Conservation (phyloP, 1,140 invertebrate genomes). For the Macrocentrus cingulum region DNA sequence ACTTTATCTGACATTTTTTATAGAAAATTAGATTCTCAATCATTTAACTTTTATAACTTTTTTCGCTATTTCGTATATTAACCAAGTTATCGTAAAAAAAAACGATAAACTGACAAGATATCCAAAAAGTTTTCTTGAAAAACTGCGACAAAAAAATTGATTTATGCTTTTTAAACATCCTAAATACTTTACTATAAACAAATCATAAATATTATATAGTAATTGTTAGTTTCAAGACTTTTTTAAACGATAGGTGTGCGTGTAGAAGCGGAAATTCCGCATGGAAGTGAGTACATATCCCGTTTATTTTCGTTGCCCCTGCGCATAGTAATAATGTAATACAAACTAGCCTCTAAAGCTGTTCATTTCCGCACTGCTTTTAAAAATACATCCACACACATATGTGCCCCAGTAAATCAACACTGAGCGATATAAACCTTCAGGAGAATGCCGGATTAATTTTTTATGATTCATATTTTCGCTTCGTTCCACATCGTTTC, state of each 20-base stretch:
- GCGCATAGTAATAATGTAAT: neutral
- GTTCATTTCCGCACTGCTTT: neutral
- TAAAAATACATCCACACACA: neutral
- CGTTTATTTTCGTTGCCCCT: slow-evolving; percentile 1
- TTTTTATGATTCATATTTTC: slow-evolving; percentile 10
- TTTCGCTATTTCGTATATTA: too few relatives aligned
- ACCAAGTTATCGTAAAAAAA: too few relatives aligned
- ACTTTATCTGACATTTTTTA: too few relatives aligned
- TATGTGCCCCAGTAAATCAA: neutral
- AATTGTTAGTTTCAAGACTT: too few relatives aligned
- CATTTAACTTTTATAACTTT: too few relatives aligned
- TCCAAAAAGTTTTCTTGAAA: too few relatives aligned
- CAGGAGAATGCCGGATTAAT: neutral
- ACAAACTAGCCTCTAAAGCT: neutral
- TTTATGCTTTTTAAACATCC: too few relatives aligned
- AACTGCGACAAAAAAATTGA: too few relatives aligned
- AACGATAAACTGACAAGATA: too few relatives aligned
- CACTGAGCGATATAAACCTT: neutral
- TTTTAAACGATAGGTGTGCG: neutral
- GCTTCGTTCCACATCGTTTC: slow-evolving; percentile 14
- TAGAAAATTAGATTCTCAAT: too few relatives aligned
- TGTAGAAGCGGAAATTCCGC: neutral
- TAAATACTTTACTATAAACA: too few relatives aligned
- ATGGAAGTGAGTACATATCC: neutral
- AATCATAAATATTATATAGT: too few relatives aligned